Conservation (phyloP, 30 jellyfish, hydroid and myxozoan genomes). For the Turritopsis rubra region DNA sequence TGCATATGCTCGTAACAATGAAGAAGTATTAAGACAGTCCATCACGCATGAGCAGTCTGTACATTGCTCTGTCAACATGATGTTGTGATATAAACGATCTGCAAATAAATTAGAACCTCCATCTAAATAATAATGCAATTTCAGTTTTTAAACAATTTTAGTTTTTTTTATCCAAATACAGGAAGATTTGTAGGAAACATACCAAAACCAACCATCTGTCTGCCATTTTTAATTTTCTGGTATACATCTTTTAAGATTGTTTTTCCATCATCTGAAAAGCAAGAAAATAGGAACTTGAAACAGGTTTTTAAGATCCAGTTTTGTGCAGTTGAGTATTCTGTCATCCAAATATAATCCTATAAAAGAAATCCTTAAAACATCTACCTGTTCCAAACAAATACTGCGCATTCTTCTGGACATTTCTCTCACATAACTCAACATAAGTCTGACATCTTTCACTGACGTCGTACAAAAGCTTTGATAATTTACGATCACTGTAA, state of each 20-base stretch:
- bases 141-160: neutral
- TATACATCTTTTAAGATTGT: neutral
- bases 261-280: neutral
- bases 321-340: no score
- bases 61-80: neutral
- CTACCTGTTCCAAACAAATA: slow-evolving; percentile 25
- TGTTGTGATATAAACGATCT: neutral
- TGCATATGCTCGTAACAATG: neutral
- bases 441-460: slow-evolving; percentile 2
- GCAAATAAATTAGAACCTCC: neutral
- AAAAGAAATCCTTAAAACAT: no score
- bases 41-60: slow-evolving; percentile 18
- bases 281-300: neutral
- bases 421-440: neutral
- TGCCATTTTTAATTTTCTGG: neutral
- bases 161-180: no score
- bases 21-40: neutral
- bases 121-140: neutral
- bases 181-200: no score
- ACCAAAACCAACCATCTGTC: neutral
- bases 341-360: no score
- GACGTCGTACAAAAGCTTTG: neutral
- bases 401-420: neutral
- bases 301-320: no score
- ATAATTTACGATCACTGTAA: neutral